Base-by-base conservation (phyloP, 2,797 vertebrate species). In the Mormyrops attenuatus region DNA sequence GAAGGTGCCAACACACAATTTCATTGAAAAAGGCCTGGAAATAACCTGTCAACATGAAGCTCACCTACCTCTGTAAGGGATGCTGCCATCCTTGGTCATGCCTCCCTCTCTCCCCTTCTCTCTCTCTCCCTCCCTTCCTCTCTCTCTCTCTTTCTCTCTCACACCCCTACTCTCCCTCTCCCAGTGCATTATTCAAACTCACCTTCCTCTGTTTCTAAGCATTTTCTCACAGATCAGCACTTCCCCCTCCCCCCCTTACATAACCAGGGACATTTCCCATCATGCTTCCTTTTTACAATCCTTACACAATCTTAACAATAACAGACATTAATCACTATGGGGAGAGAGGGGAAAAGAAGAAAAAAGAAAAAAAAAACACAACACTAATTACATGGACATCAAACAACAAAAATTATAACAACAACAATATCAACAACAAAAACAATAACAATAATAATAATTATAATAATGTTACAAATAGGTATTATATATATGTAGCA, bases 241-340 rank as follows among this genome's bases (percentile, higher is more conserved):
- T 6, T 60, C 60, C 17, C 20, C 77, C 49, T 30, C 55, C 82
- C 88, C 30, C 15, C 3, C 84, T 93, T 93, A 92, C 57, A 89
- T 93, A 93, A 94, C 89, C n/a, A 50, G 84, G 30, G 88, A 6
- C 80, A 30, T 11, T 41, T 57, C 15, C 41, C 44, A 41, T 77
- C n/a, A n/a, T n/a, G n/a, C n/a, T n/a, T n/a, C n/a, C n/a, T n/a
- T n/a, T n/a, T n/a, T n/a, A n/a, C n/a, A n/a, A n/a, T n/a, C n/a
- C n/a, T n/a, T n/a, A n/a, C n/a, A n/a, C n/a, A n/a, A n/a, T n/a
- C n/a, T n/a, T n/a, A n/a, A n/a, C n/a, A n/a, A n/a, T n/a, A n/a
- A n/a, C n/a, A n/a, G n/a, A n/a, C n/a, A n/a, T n/a, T n/a, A n/a
- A n/a, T n/a, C n/a, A n/a, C n/a, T n/a, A n/a, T n/a, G n/a, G n/a